A percentile compares a stretch with the other conserved stretches of the same genome.
Conservation (phyloP, 1,140 invertebrate genomes). For the Rhagoletis pomonella region DNA sequence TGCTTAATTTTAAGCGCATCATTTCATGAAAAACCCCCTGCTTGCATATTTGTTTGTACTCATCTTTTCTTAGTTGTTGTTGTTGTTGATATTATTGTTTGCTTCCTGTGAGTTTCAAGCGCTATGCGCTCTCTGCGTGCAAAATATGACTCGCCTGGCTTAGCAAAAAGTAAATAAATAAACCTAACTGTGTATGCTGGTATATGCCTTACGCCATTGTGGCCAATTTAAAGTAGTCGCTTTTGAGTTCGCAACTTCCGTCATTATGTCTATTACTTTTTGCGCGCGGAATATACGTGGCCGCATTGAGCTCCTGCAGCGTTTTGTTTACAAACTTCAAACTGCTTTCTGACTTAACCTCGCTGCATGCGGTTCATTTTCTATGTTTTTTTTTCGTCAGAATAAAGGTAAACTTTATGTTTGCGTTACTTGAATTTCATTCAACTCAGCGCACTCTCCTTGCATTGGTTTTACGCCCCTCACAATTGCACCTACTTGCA, state of each 20-base stretch:
- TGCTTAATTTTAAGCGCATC: constrained; percentile 34
- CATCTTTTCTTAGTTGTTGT: background rate
- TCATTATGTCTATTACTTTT: background rate
- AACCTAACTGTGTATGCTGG: background rate
- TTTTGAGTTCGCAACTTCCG: constrained; percentile 9
- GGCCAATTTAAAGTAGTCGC: constrained; percentile 9
- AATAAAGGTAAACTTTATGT: background rate
- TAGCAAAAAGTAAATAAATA: background rate
- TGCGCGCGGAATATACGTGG: background rate
- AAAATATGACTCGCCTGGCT: background rate
- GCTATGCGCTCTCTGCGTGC: background rate
- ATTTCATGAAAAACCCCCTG: background rate
- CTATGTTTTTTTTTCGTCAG: background rate
- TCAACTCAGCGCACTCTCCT: background rate
- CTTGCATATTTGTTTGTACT: background rate
- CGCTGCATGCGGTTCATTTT: background rate
- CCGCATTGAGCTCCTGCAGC: background rate
- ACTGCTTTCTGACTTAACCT: background rate
- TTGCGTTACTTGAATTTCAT: background rate
- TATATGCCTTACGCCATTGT: background rate
- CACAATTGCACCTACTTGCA: background rate
- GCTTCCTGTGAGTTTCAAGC: background rate
- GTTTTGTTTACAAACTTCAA: constrained; percentile 4
- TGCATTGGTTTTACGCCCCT: background rate
- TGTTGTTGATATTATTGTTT: background rate